Base-by-base conservation (phyloP, 1,140 invertebrate species). In the Drosophila yakuba region DNA sequence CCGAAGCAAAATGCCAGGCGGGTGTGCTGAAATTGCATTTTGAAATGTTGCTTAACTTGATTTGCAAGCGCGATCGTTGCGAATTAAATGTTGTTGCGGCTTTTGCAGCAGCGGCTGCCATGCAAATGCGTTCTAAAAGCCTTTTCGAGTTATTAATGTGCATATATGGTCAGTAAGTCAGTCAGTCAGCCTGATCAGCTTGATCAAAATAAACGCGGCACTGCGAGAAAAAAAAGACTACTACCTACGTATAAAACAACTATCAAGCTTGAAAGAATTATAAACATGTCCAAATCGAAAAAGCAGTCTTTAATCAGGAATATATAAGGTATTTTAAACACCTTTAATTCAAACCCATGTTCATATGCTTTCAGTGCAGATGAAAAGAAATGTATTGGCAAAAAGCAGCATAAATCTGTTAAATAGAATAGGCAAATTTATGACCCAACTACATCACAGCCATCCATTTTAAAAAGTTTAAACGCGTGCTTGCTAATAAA, bases 21-120 rank as follows among this genome's bases (percentile, higher is more conserved):
- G 23, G 48, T 66, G 38, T 71, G 68, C 64, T 71, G 62, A 78
- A 78, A 77, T 45, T 78, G 51, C 60, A 75, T 66, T 62, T 72
- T 64, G 45, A 86, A 82, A 88, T 86, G 83, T 88, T 88, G 83
- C 60, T 66, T 72, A 86, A 86, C 83, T 86, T 88, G 83, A 86
- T 83, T 86, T 78, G 61, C 69, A 50, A 71, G 82, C 82, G 63
- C 48, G 56, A 51, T 38, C 60, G 39, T 35, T 20, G 52, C 17
- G 36, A 39, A 32, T 54, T 55, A 63, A 44, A 28, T 23, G 43
- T 55, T 55, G 23, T 43, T 48, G 39, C 44, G 12, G 52, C 15
- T 55, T 17, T 39, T 48, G 39, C 44, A n/a, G 45, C 15, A 10
- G 36, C 45, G 25, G 39, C 41, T 57, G 38, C 54, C 57, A 63